Percentiles rank a stretch among this genome's conserved stretches.
These are phyloP conservation scores for Drusus annulatus DNA, from an alignment of 1,140 invertebrate genomes.

Conservation along the genomic window DNA sequence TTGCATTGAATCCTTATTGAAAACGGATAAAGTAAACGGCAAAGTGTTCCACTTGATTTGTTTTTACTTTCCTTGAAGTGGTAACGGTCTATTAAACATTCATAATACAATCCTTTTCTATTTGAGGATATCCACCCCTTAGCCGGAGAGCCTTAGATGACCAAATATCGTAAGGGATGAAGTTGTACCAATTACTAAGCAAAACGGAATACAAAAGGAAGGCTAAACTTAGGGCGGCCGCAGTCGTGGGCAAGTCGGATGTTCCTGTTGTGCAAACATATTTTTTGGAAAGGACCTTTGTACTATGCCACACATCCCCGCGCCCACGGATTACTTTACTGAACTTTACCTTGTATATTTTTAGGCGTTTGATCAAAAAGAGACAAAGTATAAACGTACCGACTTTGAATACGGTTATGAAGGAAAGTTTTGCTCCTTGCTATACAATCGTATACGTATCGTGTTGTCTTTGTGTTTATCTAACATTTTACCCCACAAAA, in stretches of 20 bases:
- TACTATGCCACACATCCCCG: too few relatives aligned
- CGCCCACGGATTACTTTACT: background rate
- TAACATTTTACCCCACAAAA: too few relatives aligned
- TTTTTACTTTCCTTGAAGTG: slow-evolving; percentile 34
- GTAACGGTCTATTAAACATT: slow-evolving; percentile 37
- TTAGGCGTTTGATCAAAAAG: too few relatives aligned
- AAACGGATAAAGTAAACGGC: slow-evolving; percentile 34
- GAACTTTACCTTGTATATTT: too few relatives aligned
- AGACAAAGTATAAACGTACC: too few relatives aligned
- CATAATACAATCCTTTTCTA: slow-evolving; percentile 41
- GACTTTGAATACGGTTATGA: too few relatives aligned
- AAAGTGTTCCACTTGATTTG: slow-evolving; percentile 40
- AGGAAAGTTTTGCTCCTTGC: too few relatives aligned
- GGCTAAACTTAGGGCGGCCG: slow-evolving; percentile 9
- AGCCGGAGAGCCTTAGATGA: slow-evolving; percentile 3
- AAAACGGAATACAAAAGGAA: background rate
- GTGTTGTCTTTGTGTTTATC: too few relatives aligned
- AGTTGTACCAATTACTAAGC: slow-evolving; percentile 18
- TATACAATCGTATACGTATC: too few relatives aligned
- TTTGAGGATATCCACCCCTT: slow-evolving; percentile 29
- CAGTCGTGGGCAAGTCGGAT: too few relatives aligned
- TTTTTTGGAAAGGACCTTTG: too few relatives aligned
- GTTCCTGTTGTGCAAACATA: too few relatives aligned
- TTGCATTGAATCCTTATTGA: slow-evolving; percentile 29
- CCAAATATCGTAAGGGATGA: slow-evolving; percentile 27